phyloP scores from a whole-genome alignment of 2,888 invertebrate species.

The Morpho deidamia region DNA sequence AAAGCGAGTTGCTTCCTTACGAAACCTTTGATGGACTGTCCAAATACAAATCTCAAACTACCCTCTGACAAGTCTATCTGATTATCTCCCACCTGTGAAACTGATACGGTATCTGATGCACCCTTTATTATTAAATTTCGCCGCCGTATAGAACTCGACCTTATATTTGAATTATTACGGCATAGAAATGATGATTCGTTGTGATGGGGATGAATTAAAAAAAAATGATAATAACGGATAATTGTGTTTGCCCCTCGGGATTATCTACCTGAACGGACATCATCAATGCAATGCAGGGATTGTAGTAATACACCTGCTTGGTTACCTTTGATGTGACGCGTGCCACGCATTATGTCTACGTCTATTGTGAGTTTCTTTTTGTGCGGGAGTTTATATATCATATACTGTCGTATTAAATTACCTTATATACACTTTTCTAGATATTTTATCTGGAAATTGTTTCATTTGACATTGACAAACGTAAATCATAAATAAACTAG shows the following conservation, averaged over 20 bases:
- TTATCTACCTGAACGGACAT: conserved; percentile 67
- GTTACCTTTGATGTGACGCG: conserved; percentile 61
- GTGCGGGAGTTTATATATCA: conserved; percentile 4
- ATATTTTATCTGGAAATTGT: too few species aligned
- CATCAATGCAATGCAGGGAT: conserved; percentile 44
- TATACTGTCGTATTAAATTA: neutral
- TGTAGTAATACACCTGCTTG: conserved; percentile 51
- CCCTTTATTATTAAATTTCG: conserved; percentile 28
- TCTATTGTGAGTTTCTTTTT: conserved; percentile 32
- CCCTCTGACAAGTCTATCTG: conserved; percentile 45
- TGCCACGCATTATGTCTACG: conserved; percentile 35
- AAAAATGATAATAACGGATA: conserved; percentile 51
- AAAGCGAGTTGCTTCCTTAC: neutral
- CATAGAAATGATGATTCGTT: conserved; percentile 7
- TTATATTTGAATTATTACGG: conserved; percentile 14
- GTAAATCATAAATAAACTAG: too few species aligned
- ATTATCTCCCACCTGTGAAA: conserved; percentile 66
- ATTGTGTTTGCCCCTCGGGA: conserved; percentile 59
- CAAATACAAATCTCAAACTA: conserved; percentile 37
- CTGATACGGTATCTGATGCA: conserved; percentile 46
- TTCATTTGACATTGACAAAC: too few species aligned
- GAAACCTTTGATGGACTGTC: conserved; percentile 42
- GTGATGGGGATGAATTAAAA: conserved; percentile 24
- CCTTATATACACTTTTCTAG: too few species aligned
- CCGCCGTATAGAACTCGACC: conserved; percentile 21